Evolutionary conservation across 2,888 invertebrate species (phyloP), one percentile per base, ranked within the genome.

Genomic region (Chaitophorus viminalis): DNA sequence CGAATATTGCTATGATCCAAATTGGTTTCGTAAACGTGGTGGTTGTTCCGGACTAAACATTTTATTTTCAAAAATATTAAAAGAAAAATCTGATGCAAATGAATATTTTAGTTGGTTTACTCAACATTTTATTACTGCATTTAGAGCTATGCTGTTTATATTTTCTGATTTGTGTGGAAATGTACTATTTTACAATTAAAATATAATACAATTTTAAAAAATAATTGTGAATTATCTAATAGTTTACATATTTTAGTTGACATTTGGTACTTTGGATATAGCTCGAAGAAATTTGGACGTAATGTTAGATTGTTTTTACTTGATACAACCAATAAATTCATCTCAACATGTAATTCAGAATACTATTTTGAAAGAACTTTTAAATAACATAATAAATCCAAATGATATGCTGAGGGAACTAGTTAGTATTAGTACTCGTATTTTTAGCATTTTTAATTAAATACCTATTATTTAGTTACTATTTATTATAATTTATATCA

Each of bases 21-120:
- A 29, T 87, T 87, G 86, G 86, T 36, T 87, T 74, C 5, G 18
- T 65, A 87, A 87, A 25, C 86, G 79, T 18, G 79, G 72, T 68
- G 86, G 86, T 60, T 87, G 79, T 31, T 29, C 8, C 17, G 86
- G 86, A 60, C 17, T 87, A 11, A 29, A 81, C 25, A 60, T 74
- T 72, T 87, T 86, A 29, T 79, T 78, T 79, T 29, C 29, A 31
- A 54, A 39, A n/a, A 36, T 87, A 54, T 6, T 79, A 46, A 79
- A 29, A 39, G 25, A 86, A 39, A 33, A 78, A 0, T 46, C 46
- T 46, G 18, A n/a, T 9, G 9, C 6, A 46, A 60, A 60, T 4
- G n/a, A 52, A 72, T 60, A 21, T 81, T 72, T 31, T n/a, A 87
- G 39, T 81, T 87, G 86, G 86, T 79, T 79, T 74, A 79, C 60